phyloP scores from a whole-genome alignment of 2,113 vertebrate species.

The Ictalurus furcatus region DNA sequence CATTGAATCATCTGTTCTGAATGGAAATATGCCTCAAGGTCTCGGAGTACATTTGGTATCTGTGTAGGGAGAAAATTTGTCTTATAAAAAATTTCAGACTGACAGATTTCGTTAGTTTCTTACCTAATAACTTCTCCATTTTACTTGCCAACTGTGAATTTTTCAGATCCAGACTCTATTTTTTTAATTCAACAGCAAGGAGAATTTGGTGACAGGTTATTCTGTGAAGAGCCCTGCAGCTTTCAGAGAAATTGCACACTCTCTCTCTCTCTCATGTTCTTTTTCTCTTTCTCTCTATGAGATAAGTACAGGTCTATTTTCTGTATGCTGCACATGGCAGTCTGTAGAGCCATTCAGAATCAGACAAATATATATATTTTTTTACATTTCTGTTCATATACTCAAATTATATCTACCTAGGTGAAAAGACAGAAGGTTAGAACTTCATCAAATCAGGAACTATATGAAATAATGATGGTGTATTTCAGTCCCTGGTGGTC shows the following conservation, averaged over 20 bases:
- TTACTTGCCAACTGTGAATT: conserved; percentile 33
- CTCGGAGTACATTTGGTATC: background rate
- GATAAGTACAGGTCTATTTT: conserved; percentile 47
- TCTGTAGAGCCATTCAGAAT: background rate
- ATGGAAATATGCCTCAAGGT: background rate
- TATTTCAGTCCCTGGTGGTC: background rate
- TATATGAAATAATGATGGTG: background rate
- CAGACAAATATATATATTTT: background rate
- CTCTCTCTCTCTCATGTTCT: conserved; percentile 4
- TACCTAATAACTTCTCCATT: conserved; percentile 26
- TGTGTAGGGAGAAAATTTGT: background rate
- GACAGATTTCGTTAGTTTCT: conserved; percentile 16
- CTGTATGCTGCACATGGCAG: conserved; percentile 2
- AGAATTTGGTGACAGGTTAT: conserved; percentile 31
- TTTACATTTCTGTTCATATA: conserved; percentile 16
- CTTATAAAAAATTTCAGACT: conserved; percentile 22
- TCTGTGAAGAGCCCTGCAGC: conserved; percentile 44
- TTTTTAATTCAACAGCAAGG: conserved; percentile 17
- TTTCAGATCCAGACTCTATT: conserved; percentile 26
- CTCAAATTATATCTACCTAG: conserved; percentile 20
- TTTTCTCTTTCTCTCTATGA: conserved; percentile 3
- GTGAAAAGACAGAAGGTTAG: conserved; percentile 32
- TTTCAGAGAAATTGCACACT: conserved; percentile 27
- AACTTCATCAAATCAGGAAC: conserved; percentile 13
- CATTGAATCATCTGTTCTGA: background rate